Percentiles rank a stretch among this genome's conserved stretches.
These are phyloP conservation scores for Eumacrocentrus americanus DNA, from an alignment of 2,888 invertebrate genomes.

Conservation along the genomic window DNA sequence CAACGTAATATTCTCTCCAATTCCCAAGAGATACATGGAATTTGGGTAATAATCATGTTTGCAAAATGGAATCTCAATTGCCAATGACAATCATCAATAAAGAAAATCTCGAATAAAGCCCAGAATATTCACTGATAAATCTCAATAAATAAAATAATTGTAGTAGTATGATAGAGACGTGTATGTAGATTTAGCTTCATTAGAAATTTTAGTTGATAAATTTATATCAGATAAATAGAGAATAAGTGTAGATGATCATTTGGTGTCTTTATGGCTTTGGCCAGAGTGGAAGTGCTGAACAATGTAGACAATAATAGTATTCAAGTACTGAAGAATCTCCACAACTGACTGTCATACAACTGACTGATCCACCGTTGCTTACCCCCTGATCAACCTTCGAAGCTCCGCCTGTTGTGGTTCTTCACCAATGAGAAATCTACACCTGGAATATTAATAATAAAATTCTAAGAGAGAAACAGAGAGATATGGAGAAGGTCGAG, in stretches of 20 bases:
- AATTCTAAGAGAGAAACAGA: neutral
- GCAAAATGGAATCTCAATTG: neutral
- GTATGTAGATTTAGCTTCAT: too few species aligned
- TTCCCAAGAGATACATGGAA: slow-evolving; percentile 3
- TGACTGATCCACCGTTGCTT: neutral
- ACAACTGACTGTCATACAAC: neutral
- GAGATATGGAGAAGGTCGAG: neutral
- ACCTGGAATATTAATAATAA: neutral
- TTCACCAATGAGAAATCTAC: neutral
- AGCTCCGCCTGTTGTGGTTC: neutral
- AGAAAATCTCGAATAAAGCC: neutral
- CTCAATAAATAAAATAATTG: too few species aligned
- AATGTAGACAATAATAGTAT: too few species aligned
- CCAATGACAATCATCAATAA: neutral
- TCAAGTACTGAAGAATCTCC: too few species aligned
- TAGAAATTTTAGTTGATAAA: too few species aligned
- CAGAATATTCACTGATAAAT: neutral
- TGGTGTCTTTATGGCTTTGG: too few species aligned
- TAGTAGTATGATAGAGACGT: too few species aligned
- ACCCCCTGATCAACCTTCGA: neutral
- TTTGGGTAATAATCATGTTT: neutral
- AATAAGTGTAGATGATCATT: too few species aligned
- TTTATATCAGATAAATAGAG: too few species aligned
- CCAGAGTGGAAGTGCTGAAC: neutral
- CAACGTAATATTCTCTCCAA: neutral